Evolutionary conservation across 2,113 vertebrate genomes (phyloP).

Genomic region (Gulo gulo): DNA sequence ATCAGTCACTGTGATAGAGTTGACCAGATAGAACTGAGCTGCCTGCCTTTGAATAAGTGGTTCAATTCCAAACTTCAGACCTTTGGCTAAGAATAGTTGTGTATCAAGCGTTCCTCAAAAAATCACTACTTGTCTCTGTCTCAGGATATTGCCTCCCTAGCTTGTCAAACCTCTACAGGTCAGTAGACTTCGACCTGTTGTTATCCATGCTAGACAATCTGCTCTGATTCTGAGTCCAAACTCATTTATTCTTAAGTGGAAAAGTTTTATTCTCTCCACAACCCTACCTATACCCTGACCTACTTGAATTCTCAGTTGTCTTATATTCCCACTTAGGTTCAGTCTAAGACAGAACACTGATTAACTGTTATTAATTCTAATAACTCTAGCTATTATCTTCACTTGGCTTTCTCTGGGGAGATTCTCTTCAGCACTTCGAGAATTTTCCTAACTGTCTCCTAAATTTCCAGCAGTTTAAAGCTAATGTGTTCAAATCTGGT

Average conservation of each 20-base stretch:
- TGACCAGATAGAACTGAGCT: not conserved
- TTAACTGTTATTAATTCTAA: slow-evolving; percentile 12
- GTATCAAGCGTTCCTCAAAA: not conserved
- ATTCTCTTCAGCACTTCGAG: not conserved
- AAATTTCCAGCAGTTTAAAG: not conserved
- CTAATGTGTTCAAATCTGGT: not conserved
- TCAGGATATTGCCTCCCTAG: not conserved
- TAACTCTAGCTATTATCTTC: not conserved
- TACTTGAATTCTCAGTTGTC: not conserved
- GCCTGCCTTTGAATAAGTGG: not conserved
- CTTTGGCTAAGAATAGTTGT: not conserved
- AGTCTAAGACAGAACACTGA: not conserved
- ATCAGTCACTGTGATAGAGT: not conserved
- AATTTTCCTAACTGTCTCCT: slow-evolving; percentile 26
- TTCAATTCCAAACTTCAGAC: not conserved
- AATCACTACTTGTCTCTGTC: not conserved
- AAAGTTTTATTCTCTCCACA: not conserved
- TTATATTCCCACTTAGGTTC: not conserved
- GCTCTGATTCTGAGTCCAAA: not conserved
- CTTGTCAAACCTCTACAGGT: not conserved
- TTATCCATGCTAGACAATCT: not conserved
- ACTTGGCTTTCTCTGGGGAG: slow-evolving; percentile 8
- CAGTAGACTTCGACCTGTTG: not conserved
- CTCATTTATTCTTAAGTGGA: slow-evolving; percentile 4
- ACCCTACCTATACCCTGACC: not conserved